Conservation (phyloP, 1,140 invertebrate species). For the Cyclargus thomasi region DNA sequence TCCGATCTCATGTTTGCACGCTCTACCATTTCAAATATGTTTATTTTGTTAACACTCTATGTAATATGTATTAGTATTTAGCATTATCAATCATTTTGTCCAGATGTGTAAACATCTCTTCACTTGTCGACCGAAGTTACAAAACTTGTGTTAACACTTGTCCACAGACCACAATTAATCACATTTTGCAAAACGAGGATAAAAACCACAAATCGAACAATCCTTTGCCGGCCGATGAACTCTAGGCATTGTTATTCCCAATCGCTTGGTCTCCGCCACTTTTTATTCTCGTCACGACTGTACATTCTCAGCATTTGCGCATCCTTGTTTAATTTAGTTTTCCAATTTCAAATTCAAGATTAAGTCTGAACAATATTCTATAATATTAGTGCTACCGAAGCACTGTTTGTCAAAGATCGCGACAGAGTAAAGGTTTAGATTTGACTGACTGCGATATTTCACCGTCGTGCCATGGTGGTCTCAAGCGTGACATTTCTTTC, state of each 20-base stretch:
- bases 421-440: slow-evolving; percentile 32
- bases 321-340: slow-evolving; percentile 33
- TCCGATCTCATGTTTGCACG: slow-evolving; percentile 47
- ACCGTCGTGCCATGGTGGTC: slow-evolving; percentile 35
- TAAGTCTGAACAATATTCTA: background rate
- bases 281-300: slow-evolving; percentile 55
- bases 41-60: background rate
- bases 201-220: background rate
- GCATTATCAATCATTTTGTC: background rate
- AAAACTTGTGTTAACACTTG: background rate
- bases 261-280: slow-evolving; percentile 53
- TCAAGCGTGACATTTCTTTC: slow-evolving; percentile 62
- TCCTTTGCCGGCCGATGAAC: slow-evolving; percentile 51
- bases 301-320: slow-evolving; percentile 48
- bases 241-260: slow-evolving; percentile 60
- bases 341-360: background rate
- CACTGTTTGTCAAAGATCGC: slow-evolving; percentile 23
- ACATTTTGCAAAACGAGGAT: background rate
- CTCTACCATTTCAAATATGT: slow-evolving; percentile 55
- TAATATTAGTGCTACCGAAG: background rate
- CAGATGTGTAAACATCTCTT: background rate
- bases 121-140: background rate
- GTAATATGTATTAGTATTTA: background rate
- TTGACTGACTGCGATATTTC: slow-evolving; percentile 29
- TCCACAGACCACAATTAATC: background rate